phyloP scores from a whole-genome alignment of 2,888 invertebrate genomes.

The Monoplex corrugatus region DNA sequence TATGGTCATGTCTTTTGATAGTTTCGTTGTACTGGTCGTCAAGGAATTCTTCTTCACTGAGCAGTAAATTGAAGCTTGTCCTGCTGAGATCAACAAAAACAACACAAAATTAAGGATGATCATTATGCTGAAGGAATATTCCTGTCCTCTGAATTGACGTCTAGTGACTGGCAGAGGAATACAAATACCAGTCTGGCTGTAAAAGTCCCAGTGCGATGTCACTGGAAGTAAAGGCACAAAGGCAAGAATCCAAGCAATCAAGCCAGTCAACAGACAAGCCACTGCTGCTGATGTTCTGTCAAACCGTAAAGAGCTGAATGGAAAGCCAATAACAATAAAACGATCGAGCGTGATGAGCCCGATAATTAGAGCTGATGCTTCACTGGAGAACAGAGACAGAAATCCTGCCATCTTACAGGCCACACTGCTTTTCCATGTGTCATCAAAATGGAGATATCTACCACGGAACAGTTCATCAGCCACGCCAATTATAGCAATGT shows the following conservation, averaged over 20 bases:
- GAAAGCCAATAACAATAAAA: slow-evolving; percentile 46
- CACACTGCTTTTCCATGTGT: slow-evolving; percentile 44
- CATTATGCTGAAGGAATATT: slow-evolving; percentile 48
- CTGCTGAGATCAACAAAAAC: slow-evolving; percentile 36
- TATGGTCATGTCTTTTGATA: not conserved
- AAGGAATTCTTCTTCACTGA: not conserved
- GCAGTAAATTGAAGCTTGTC: not conserved
- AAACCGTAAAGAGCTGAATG: slow-evolving; percentile 43
- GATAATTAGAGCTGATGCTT: slow-evolving; percentile 46
- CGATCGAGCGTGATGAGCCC: slow-evolving; percentile 50
- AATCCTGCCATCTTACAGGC: slow-evolving; percentile 50
- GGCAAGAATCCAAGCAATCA: slow-evolving; percentile 31
- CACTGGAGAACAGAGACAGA: slow-evolving; percentile 45
- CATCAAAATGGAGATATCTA: slow-evolving; percentile 36
- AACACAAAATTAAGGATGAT: slow-evolving; percentile 49
- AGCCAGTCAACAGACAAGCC: slow-evolving; percentile 41
- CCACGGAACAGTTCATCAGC: slow-evolving; percentile 50
- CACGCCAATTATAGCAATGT: slow-evolving; percentile 49
- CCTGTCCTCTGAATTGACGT: slow-evolving; percentile 25
- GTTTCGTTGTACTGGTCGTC: not conserved
- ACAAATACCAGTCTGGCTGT: slow-evolving; percentile 49
- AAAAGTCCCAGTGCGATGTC: slow-evolving; percentile 48
- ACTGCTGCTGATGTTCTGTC: slow-evolving; percentile 45
- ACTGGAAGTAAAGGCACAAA: slow-evolving; percentile 44
- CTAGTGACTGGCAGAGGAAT: slow-evolving; percentile 48